phyloP scores from a whole-genome alignment of 2,888 invertebrate genomes.

The Sinopyrophorus schimmeli region DNA sequence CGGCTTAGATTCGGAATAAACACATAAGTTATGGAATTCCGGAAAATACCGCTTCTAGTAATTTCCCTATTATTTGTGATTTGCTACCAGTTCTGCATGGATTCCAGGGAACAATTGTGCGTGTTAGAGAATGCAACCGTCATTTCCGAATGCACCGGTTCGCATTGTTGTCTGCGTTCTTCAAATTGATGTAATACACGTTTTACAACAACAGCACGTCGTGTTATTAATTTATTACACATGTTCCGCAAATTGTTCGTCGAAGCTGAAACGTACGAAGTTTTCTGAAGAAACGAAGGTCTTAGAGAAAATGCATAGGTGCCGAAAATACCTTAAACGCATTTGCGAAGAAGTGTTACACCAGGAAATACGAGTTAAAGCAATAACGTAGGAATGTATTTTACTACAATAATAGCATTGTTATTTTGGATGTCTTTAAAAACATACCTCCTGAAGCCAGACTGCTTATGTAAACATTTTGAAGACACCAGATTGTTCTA shows the following conservation, averaged over 20 bases:
- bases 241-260: too few species aligned
- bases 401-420: too few species aligned
- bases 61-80: constrained; percentile 36
- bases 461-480: constrained; percentile 15
- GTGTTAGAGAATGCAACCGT: constrained; percentile 34
- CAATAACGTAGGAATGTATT: too few species aligned
- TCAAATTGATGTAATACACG: constrained; percentile 26
- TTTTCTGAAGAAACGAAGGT: too few species aligned
- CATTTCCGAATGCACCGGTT: constrained; percentile 22
- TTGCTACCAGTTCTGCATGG: constrained; percentile 23
- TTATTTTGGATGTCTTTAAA: constrained; percentile 6
- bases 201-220: constrained; percentile 7
- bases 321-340: too few species aligned
- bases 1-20: constrained; percentile 21
- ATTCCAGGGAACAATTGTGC: constrained; percentile 33
- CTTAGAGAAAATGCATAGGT: too few species aligned
- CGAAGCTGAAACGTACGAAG: too few species aligned
- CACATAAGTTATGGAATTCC: constrained; percentile 31
- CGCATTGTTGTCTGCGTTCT: constrained; percentile 36
- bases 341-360: too few species aligned
- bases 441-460: constrained; percentile 8
- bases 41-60: constrained; percentile 29
- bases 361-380: too few species aligned
- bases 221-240: too few species aligned
- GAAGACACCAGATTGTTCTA: constrained; percentile 16